Conservation (phyloP, 64 coral and sea anemone species). For the Acropora yongei region DNA sequence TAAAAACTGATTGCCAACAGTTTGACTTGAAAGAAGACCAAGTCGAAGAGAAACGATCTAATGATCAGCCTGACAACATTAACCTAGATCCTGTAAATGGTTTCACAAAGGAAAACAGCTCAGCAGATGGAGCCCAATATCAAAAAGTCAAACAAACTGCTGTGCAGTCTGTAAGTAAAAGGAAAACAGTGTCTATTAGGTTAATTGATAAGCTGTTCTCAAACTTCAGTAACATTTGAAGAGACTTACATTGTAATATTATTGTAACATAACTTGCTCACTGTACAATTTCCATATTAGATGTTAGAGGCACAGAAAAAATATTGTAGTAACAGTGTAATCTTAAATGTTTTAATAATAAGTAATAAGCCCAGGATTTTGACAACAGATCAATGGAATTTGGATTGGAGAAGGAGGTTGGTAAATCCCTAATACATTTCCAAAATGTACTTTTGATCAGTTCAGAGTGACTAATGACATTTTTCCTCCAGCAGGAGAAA, state of each 20-base stretch:
- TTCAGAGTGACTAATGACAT: not conserved
- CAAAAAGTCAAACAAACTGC: not conserved
- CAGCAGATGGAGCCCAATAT: not conserved
- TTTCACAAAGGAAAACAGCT: not conserved
- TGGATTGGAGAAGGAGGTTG: too few species aligned
- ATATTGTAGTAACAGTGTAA: too few species aligned
- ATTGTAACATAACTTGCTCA: too few species aligned
- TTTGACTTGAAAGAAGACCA: slow-evolving; percentile 85
- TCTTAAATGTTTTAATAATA: too few species aligned
- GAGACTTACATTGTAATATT: too few species aligned
- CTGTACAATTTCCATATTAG: too few species aligned
- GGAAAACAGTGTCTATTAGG: not conserved
- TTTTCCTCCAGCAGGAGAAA: not conserved
- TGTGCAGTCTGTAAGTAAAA: not conserved
- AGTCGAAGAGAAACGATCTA: slow-evolving; percentile 35
- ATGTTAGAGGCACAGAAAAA: too few species aligned
- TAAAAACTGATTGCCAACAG: slow-evolving; percentile 90
- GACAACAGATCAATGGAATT: too few species aligned
- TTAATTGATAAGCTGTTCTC: too few species aligned
- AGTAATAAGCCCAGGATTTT: too few species aligned
- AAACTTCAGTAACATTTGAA: too few species aligned
- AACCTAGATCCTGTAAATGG: slow-evolving; percentile 6
- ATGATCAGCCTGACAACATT: not conserved
- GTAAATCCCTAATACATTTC: not conserved
- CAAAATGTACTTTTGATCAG: not conserved